Evolutionary conservation across 64 coral and sea anemone species (phyloP).

Genomic region (Dendrophyllia cribrosa): DNA sequence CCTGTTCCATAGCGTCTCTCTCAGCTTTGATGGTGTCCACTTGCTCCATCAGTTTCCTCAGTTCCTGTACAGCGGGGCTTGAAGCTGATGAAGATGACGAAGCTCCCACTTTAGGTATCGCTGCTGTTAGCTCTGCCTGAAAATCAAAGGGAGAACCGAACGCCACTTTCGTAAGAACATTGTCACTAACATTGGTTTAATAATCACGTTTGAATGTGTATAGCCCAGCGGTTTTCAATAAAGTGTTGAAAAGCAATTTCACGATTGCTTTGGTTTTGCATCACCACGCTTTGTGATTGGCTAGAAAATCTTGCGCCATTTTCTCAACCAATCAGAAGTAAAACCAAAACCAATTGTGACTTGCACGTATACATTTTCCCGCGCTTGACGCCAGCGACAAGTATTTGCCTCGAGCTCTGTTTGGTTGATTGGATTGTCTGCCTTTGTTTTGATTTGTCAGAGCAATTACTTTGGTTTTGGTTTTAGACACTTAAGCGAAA

Average conservation of each 20-base stretch:
- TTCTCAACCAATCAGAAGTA: too few species aligned
- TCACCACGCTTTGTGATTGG: neutral
- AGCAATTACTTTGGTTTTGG: too few species aligned
- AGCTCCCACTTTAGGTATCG: slow-evolving; percentile 78
- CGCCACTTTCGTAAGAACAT: neutral
- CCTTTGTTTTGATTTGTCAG: too few species aligned
- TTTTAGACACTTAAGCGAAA: too few species aligned
- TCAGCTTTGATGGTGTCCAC: slow-evolving; percentile 91
- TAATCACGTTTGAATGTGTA: neutral
- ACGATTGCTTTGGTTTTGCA: neutral
- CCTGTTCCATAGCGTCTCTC: slow-evolving; percentile 83
- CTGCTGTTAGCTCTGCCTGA: slow-evolving; percentile 82
- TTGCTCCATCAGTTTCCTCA: slow-evolving; percentile 89
- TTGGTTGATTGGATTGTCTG: too few species aligned
- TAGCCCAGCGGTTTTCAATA: neutral
- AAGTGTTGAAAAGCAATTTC: neutral
- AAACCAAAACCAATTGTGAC: too few species aligned
- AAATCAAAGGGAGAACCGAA: neutral
- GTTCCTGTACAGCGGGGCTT: slow-evolving; percentile 79
- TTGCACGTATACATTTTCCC: too few species aligned
- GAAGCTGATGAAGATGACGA: slow-evolving; percentile 75
- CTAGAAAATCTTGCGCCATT: neutral
- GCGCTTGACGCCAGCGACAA: too few species aligned
- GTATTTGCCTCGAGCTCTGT: too few species aligned
- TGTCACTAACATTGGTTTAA: neutral